Evolutionary conservation across 2,797 vertebrate species (phyloP), one percentile per base, ranked within the genome.

Genomic region (Eulemur rubriventer): DNA sequence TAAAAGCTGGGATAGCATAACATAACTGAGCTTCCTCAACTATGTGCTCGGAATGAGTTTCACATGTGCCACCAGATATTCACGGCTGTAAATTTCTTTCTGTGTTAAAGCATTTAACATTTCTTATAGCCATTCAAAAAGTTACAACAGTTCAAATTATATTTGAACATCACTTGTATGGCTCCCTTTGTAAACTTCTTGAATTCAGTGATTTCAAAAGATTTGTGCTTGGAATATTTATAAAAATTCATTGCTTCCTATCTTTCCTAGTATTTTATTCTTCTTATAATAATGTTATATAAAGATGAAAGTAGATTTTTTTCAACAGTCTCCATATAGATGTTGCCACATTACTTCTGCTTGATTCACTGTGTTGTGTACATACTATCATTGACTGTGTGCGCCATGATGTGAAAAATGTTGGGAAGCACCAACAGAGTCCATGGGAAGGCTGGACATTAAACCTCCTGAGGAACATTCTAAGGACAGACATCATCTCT

Each of bases 151-250:
- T 82, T 86, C 59, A 69, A 61, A 78, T 85, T 92, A 41, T 70
- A 35, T 86, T 75, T 94, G 50, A 72, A 38, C 14, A 48, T 70
- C 41, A 59, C 14, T 79, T 75, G 13, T 70, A 30, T 80, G 70
- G 33, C 70, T 96, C 33, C 57, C 50, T 89, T 85, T 76, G 69
- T 83, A 86, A 89, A 76, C 18, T 57, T 81, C 59, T 91, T 92
- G n/a, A 84, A 81, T 80, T 81, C 13, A 59, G 55, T 81, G n/a
- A 87, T 96, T 96, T 89, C 41, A 72, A 85, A 92, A 89, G 55
- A 65, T 88, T 85, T 85, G 0, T 57, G 28, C 75, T 65, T 46
- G 52, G 48, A 67, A 65, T 89, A 82, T 61, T 89, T 89, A 82
- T 67, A 81, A n/a, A 95, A 94, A 63, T 24, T 63, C 18, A 33